Evolutionary conservation across 2,888 invertebrate species (phyloP).

Genomic region (Lamellibrachia satsuma): DNA sequence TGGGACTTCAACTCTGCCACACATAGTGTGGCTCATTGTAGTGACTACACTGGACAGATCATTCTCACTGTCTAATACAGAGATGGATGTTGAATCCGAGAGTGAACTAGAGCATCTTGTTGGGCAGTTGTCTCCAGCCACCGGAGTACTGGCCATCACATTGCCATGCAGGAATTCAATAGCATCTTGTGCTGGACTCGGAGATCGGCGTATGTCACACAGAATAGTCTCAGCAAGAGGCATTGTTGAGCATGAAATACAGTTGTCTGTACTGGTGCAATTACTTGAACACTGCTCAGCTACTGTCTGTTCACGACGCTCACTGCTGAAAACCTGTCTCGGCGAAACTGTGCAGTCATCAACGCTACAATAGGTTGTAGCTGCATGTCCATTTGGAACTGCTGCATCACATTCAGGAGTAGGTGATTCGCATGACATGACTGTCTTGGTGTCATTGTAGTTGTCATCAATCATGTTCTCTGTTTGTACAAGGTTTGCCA

Average conservation of each 20-base stretch:
- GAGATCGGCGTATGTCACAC: neutral
- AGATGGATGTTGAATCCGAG: conserved; percentile 4
- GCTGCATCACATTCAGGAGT: neutral
- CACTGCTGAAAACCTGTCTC: neutral
- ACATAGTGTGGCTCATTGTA: neutral
- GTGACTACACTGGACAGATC: neutral
- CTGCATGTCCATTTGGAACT: neutral
- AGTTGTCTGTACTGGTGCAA: neutral
- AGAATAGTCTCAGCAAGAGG: neutral
- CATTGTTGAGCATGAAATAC: neutral
- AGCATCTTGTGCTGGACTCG: neutral
- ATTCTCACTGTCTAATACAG: neutral
- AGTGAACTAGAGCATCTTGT: neutral
- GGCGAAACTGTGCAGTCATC: neutral
- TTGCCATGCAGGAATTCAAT: neutral
- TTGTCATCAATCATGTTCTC: conserved; percentile 17
- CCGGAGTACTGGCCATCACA: neutral
- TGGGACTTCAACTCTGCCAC: neutral
- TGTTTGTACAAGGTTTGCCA: neutral
- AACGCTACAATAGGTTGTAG: neutral
- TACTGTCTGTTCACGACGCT: neutral
- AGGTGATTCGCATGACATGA: neutral
- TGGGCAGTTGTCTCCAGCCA: neutral
- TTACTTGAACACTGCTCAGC: neutral
- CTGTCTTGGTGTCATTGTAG: neutral